Evolutionary conservation across 2,888 invertebrate genomes (phyloP), one percentile per base, ranked within the genome.

Genomic region (Microplitis deprimator): DNA sequence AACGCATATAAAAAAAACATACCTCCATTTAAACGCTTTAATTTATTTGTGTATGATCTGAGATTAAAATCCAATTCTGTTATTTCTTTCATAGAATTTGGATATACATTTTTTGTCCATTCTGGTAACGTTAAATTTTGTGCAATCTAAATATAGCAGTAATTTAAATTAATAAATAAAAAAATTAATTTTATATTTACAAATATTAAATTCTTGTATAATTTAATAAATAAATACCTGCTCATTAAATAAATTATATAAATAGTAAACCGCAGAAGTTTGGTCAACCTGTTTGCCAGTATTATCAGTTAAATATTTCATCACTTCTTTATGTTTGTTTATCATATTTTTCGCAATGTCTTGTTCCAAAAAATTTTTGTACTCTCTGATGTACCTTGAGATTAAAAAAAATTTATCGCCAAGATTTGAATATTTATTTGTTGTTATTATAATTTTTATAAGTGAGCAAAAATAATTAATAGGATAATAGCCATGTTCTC

Each of bases 1-100:
- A 62, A 68, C 29, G 59, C 6, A 78, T 40, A 50, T 68, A 62
- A 16, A 8, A n/a, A 13, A 20, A 41, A 68, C 70, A 78, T 82
- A 90, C 91, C 91, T 83, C 90, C 89, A 80, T 90, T 90, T 16
- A 91, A 81, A 73, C 89, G 87, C 77, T 86, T 88, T 83, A 91
- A 83, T 64, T 86, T 82, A 17, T 81, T 84, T 6, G 89, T 90
- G 71, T 86, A 88, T 0, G 90, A 90, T 40, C 87, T 84, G 0
- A 91, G 78, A 77, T 87, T 84, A 77, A 91, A 91, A 81, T 90
- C 90, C 62, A 90, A 83, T 13, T 86, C 87, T n/a, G 89, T 84
- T 1, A 91, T 83, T 13, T 88, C 86, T 60, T 84, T 81, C 89
- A 91, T 87, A 6, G 87, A 84, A 62, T 85, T 84, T 0, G 90